A percentile compares a stretch with the other conserved stretches of the same genome.
Conservation (phyloP, 2,113 vertebrate genomes). For the Apus apus region DNA sequence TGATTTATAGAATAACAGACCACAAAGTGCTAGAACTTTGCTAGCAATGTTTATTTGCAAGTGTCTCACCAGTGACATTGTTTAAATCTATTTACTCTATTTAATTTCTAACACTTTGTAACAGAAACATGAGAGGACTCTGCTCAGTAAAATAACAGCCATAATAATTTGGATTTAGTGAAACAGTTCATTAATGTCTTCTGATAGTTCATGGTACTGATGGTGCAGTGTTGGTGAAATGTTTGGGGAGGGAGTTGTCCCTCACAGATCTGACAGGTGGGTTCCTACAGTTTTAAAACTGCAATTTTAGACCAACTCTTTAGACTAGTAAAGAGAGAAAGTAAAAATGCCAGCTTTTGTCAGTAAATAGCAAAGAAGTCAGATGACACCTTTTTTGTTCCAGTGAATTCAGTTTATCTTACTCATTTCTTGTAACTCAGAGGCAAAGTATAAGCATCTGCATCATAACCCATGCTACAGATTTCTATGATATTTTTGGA, state of each 20-base stretch:
- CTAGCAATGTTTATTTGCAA: neutral
- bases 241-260: accelerated
- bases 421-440: neutral
- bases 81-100: neutral
- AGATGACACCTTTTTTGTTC: neutral
- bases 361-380: neutral
- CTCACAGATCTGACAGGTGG: neutral
- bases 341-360: accelerated
- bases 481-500: neutral
- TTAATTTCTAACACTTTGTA: neutral
- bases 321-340: neutral
- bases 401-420: neutral
- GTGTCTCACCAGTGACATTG: neutral
- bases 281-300: neutral
- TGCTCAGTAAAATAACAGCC: neutral
- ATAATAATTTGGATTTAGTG: neutral
- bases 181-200: neutral
- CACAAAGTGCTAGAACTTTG: neutral
- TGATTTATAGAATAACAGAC: neutral
- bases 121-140: neutral
- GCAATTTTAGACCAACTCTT: neutral
- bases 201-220: neutral
- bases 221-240: neutral
- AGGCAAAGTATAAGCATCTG: neutral
- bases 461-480: neutral